Conservation (phyloP, 2,888 invertebrate genomes). For the Apotomis betuletana region DNA sequence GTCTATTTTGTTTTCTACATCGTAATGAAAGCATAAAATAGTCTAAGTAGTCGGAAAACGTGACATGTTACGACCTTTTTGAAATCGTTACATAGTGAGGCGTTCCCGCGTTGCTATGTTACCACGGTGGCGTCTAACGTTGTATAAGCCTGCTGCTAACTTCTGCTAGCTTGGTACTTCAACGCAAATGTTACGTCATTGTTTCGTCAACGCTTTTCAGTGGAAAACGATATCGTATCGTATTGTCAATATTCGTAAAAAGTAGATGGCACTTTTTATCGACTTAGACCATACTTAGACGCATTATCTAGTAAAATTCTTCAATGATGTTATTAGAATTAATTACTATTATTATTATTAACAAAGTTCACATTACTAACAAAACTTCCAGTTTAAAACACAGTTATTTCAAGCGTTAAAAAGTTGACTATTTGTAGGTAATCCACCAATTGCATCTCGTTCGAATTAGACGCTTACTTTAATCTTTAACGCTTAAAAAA, state of each 20-base stretch:
- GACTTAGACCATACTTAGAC: too few species aligned
- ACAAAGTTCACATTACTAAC: too few species aligned
- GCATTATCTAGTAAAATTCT: too few species aligned
- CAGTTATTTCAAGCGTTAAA: too few species aligned
- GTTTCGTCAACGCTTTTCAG: constrained; percentile 32
- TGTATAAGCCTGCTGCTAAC: constrained; percentile 44
- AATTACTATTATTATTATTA: too few species aligned
- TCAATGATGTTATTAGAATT: too few species aligned
- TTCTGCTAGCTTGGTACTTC: constrained; percentile 62
- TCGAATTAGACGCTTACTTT: not conserved
- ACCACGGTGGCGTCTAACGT: constrained; percentile 12
- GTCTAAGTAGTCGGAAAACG: not conserved
- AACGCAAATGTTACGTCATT: constrained; percentile 65
- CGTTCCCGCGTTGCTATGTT: constrained; percentile 25
- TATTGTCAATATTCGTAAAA: not conserved
- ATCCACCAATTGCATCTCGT: too few species aligned
- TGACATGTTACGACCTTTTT: not conserved
- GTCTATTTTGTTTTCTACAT: constrained; percentile 9
- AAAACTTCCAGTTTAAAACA: too few species aligned
- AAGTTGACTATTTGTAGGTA: too few species aligned
- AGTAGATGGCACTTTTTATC: not conserved
- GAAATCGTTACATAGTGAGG: not conserved
- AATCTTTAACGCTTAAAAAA: not conserved
- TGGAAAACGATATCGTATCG: constrained; percentile 3
- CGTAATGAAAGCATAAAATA: not conserved